Conservation (phyloP, 2,888 invertebrate genomes). For the Agrotis clavis region DNA sequence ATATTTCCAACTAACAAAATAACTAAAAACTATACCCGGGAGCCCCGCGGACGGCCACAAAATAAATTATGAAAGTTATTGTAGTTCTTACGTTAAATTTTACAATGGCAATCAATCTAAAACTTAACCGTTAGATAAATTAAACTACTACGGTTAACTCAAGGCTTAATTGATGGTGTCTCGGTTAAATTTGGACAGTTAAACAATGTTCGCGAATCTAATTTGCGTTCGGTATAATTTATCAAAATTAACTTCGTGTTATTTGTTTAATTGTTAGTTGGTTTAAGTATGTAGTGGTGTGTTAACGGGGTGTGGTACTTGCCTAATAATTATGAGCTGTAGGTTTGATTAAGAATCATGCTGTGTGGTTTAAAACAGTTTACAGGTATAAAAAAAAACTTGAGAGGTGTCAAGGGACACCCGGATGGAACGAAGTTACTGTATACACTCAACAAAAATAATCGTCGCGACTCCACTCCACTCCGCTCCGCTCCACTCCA, state of each 20-base stretch:
- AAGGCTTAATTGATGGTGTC: slow-evolving; percentile 56
- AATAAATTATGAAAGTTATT: slow-evolving; percentile 56
- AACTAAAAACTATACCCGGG: slow-evolving; percentile 28
- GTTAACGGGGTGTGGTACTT: slow-evolving; percentile 1
- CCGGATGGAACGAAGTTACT: no score
- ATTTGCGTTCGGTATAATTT: slow-evolving; percentile 61
- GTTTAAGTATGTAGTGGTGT: slow-evolving; percentile 20
- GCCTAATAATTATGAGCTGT: background rate
- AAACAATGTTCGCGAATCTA: slow-evolving; percentile 63
- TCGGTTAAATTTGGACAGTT: slow-evolving; percentile 66
- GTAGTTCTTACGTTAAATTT: slow-evolving; percentile 54
- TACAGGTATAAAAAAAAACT: no score
- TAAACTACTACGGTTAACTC: slow-evolving; percentile 65
- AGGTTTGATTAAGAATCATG: background rate
- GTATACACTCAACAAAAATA: no score
- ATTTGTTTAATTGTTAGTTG: slow-evolving; percentile 56
- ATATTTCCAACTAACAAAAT: background rate
- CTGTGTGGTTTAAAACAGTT: background rate
- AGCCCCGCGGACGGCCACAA: slow-evolving; percentile 10
- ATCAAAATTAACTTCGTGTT: slow-evolving; percentile 61
- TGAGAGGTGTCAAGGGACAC: no score
- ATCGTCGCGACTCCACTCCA: no score
- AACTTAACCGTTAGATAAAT: slow-evolving; percentile 63
- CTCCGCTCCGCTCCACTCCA: no score
- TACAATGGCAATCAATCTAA: slow-evolving; percentile 64